Evolutionary conservation across 2,888 invertebrate genomes (phyloP).

Genomic region (Exocentrus adspersus): DNA sequence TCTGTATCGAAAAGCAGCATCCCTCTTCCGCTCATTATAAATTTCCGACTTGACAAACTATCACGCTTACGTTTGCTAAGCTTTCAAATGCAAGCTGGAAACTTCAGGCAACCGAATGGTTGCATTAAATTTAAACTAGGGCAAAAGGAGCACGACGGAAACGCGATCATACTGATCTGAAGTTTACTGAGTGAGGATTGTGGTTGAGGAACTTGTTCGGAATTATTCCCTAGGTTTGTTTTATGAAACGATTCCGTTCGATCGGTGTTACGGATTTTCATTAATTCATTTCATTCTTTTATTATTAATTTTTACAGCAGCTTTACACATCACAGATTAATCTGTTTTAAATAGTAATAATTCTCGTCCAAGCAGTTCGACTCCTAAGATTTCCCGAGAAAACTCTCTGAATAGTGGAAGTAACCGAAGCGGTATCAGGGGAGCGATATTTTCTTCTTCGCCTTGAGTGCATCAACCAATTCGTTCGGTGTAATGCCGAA

Average conservation of each 20-base stretch:
- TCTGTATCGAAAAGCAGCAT: no score
- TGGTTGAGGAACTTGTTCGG: no score
- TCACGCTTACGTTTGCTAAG: background rate
- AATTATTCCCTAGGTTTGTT: no score
- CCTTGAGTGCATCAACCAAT: constrained; percentile 46
- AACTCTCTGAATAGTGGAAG: constrained; percentile 43
- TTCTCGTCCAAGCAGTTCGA: no score
- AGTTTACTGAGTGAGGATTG: background rate
- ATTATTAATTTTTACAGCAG: no score
- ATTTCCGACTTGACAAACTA: no score
- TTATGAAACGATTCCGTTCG: no score
- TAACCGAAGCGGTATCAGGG: constrained; percentile 44
- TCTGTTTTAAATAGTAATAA: no score
- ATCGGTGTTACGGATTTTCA: no score
- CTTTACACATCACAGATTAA: no score
- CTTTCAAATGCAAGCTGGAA: background rate
- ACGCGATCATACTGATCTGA: background rate
- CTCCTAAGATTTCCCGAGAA: constrained; percentile 6
- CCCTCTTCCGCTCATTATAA: no score
- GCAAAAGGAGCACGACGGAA: background rate
- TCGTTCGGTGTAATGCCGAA: constrained; percentile 35
- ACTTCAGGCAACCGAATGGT: background rate
- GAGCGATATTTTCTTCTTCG: constrained; percentile 44
- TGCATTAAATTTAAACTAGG: background rate
- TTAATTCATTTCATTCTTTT: no score